Evolutionary conservation across 2,888 invertebrate species (phyloP), one percentile per base, ranked within the genome.

Genomic region (Tetragonula carbonaria): DNA sequence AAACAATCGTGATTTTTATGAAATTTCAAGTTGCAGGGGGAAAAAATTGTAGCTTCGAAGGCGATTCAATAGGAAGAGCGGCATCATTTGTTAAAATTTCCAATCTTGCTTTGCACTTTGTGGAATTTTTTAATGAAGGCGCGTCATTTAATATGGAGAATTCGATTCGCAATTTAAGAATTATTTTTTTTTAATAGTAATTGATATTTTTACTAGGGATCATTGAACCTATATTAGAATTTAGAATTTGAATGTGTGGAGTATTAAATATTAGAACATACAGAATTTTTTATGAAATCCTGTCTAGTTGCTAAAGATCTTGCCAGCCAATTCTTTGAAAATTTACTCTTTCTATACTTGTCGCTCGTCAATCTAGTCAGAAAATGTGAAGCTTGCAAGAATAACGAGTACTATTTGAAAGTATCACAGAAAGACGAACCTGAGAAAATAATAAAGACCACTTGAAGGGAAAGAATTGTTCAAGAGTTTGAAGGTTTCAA

Each of bases 401-500:
- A 65, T 33, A 65, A 38, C 6, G 38, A 66, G n/a, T 66, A 45
- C n/a, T 2, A 14, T 6, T n/a, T 4, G 45, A n/a, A 38, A n/a
- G n/a, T 14, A 45, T 66, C 38, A 45, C 33, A 33, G 33, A 33
- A 3, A 33, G 33, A 33, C 33, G 0, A 33, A 2, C n/a, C 45
- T 45, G n/a, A n/a, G 21, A 53, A 53, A 70, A 53, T 70, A 28
- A 33, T 21, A 28, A 51, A 53, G 53, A n/a, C 1, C 8, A 6
- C 16, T 66, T 5, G 51, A 53, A 53, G 68, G 28, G 14, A 21
- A 70, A 53, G 68, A 70, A 70, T 53, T 70, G 53, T 53, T 51
- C 13, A 21, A 28, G 28, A 53, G 68, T 66, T 66, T 66, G 66
- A 66, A 66, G 66, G 38, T 3, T 23, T 66, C 45, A 45, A 66